Percentiles rank a stretch among this genome's conserved stretches.
Conservation (phyloP, 2,797 vertebrate genomes). For the Enteromius treurensis region DNA sequence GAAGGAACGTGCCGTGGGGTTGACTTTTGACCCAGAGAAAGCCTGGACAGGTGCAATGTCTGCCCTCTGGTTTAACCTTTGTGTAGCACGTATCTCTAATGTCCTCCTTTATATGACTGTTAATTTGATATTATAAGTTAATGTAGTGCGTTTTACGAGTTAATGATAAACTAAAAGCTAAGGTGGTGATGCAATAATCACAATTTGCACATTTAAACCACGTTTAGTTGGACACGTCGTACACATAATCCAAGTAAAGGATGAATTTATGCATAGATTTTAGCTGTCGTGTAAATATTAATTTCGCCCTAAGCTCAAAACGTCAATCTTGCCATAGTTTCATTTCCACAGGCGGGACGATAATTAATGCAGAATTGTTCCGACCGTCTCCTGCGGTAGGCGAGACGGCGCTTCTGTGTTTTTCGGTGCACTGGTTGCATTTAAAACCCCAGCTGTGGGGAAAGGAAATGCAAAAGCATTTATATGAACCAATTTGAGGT, state of each 20-base stretch:
- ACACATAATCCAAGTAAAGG: slow-evolving; percentile 46
- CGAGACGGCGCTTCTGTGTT: neutral
- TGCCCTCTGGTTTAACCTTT: slow-evolving; percentile 49
- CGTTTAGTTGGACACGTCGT: slow-evolving; percentile 39
- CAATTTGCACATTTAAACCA: slow-evolving; percentile 62
- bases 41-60: slow-evolving; percentile 39
- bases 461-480: neutral
- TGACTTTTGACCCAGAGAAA: slow-evolving; percentile 38
- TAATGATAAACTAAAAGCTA: slow-evolving; percentile 51
- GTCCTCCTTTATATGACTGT: slow-evolving; percentile 67
- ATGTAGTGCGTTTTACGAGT: slow-evolving; percentile 54
- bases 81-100: slow-evolving; percentile 66
- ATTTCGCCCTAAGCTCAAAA: slow-evolving; percentile 47
- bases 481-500: slow-evolving; percentile 4
- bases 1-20: slow-evolving; percentile 34
- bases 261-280: slow-evolving; percentile 42
- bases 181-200: slow-evolving; percentile 61
- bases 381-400: neutral
- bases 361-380: slow-evolving; percentile 6
- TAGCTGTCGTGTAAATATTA: slow-evolving; percentile 45
- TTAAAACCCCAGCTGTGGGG: neutral
- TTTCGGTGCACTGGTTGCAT: slow-evolving; percentile 12
- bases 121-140: slow-evolving; percentile 62
- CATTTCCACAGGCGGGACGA: slow-evolving; percentile 37
- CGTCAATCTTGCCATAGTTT: slow-evolving; percentile 44